Evolutionary conservation across 2,797 vertebrate species (phyloP), one percentile per base, ranked within the genome.

Genomic region (Acrocephalus scirpaceus): DNA sequence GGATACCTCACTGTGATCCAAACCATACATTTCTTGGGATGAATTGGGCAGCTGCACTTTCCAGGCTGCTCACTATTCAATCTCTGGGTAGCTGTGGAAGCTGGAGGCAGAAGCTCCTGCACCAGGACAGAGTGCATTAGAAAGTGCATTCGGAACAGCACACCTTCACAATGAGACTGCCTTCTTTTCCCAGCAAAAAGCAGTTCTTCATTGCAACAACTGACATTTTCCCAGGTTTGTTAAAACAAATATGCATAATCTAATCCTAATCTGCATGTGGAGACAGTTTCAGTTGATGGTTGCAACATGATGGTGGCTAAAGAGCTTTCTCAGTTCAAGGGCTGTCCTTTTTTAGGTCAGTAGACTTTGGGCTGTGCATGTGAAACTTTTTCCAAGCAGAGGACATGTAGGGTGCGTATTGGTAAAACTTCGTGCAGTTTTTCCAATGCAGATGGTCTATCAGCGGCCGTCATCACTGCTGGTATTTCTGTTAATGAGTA

Each of bases 401-500:
- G 10, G 10, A 56, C 1, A 4, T 9, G 3, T 29, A 60, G 62
- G 10, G 26, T 40, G 18, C 45, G 4, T n/a, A 54, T 1, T n/a
- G 36, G 25, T 47, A 56, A 89, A 77, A 45, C 38, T 61, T 75
- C 3, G 10, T 36, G 25, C 0, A 0, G 53, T 58, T 80, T 26
- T 9, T 45, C 15, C 12, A 3, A 21, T 44, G 51, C 25, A 86
- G 7, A 5, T 60, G 11, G 66, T 94, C 6, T 16, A 4, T 40
- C 21, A 60, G 19, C 34, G 40, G 13, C 34, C 5, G 2, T 26
- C 0, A 1, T 20, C 2, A 4, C 11, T 45, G 21, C 12, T 88
- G 32, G 1, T 13, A 11, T 47, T 74, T 75, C 16, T 79, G 1
- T 79, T 48, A 36, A 32, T 56, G 38, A 57, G 11, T 32, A 44